Evolutionary conservation across 2,888 invertebrate species (phyloP), one percentile per base, ranked within the genome.

Genomic region (Pterostichus madidus): DNA sequence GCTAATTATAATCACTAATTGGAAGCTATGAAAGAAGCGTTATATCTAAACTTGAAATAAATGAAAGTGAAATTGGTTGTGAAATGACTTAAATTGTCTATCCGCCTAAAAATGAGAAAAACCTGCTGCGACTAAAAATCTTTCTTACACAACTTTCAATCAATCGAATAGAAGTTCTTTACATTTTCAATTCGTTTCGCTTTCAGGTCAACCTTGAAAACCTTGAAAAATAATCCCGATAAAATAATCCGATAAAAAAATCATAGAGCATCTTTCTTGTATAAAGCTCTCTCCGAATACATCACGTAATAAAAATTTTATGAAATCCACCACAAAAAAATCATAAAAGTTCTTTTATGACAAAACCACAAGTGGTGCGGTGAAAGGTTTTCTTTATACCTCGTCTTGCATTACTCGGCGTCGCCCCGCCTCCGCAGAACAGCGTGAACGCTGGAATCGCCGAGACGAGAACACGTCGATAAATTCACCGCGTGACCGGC

Each of bases 261-360:
- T 64, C 49, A 49, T 49, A 46, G 49, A 49, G 13, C 49, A 49
- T n/a, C 64, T 32, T 24, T 13, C 64, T 11, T 35, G 64, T 13
- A 64, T 49, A 49, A 49, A 49, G 13, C 49, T 35, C 64, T 64
- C 35, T 13, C 35, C 3, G 32, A 32, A 64, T 64, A 64, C 64
- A 13, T 64, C 64, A 64, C 64, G 39, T 64, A 32, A 64, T 64
- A 35, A 64, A 64, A 35, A 32, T 64, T 64, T 64, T 64, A 64
- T 64, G 64, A 64, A 64, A 64, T 64, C 61, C 64, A 35, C n/a
- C 64, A 64, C 13, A 15, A 64, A 64, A 64, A 64, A 64, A 64
- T 64, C 32, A 10, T 59, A 59, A 64, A 35, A 35, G 39, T 64
- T 35, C 31, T 64, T 64, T 64, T 64, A 64, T 32, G 64, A 31